Conservation (phyloP, 2,113 vertebrate species). For the Ranitomeya variabilis region DNA sequence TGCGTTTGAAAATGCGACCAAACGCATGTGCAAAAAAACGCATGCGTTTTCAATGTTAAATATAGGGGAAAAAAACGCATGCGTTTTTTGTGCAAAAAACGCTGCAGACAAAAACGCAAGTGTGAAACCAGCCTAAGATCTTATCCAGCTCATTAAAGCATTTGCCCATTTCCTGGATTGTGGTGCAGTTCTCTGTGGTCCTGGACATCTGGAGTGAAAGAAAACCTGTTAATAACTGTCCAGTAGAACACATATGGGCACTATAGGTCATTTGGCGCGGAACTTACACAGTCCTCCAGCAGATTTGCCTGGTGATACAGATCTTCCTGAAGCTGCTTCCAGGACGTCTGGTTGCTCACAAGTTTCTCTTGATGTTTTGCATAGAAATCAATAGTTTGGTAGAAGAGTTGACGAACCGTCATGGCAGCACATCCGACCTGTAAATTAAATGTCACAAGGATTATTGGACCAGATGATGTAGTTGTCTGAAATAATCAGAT, state of each 20-base stretch:
- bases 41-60: no score
- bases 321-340: constrained; percentile 9
- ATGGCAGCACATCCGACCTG: constrained; percentile 24
- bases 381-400: constrained; percentile 17
- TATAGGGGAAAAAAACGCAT: no score
- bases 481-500: no score
- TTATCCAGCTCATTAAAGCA: background rate
- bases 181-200: background rate
- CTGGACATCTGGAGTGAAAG: constrained; percentile 2
- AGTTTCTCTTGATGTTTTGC: background rate
- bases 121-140: no score
- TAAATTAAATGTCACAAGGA: background rate
- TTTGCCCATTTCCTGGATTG: background rate
- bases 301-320: background rate
- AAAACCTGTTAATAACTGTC: background rate
- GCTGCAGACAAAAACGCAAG: no score
- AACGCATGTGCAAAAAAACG: no score
- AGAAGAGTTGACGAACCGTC: background rate
- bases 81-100: no score
- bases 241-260: background rate
- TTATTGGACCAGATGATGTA: background rate
- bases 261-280: background rate
- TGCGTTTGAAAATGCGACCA: no score
- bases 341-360: background rate
- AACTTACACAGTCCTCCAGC: constrained; percentile 30